Base-by-base conservation (phyloP, 2,113 vertebrate species). In the Apaloderma vittatum region DNA sequence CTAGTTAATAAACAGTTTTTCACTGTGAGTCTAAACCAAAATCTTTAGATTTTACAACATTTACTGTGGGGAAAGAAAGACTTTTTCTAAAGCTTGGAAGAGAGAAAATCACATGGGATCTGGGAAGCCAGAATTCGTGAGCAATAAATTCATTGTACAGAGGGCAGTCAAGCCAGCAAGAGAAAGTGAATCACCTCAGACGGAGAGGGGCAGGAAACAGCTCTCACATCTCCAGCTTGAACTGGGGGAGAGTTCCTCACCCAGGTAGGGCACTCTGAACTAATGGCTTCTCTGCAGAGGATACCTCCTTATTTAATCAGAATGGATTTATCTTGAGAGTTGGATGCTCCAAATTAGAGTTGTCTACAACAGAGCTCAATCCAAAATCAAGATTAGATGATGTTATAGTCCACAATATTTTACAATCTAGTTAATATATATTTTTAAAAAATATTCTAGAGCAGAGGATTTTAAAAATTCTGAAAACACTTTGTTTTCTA, bases 401-500 rank as follows among this genome's bases (percentile, higher is more conserved):
- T 11, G 29, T 57, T 37, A 59, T 1, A 71, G 16, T 12, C 3
- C 1, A 10, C 16, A 48, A 3, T 19, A 52, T 58, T 93, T 85
- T 68, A 19, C 22, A 52, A 26, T 34, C 24, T 61, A 54, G 6
- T 18, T 52, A 82, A 66, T 22, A 8, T 10, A 3, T 68, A 15
- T 49, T 86, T 40, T 72, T 24, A 66, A 93, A 91, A 85, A 65
- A 24, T 57, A 36, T 74, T 90, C 52, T 22, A 19, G 74, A 80
- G 9, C 22, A 59, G 6, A 62, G 17, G 19, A 43, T 66, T 93
- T 40, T 0, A 43, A 74, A 73, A 58, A 23, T 40, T 59, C 17
- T 68, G 12, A 40, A 40, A 29, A 74, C 55, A 32, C 79, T 94
- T 93, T 85, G 51, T 79, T 92, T 37, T 90, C 92, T 94, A 78